A percentile compares a stretch with the other conserved stretches of the same genome.
These are phyloP conservation scores for Muntiacus muntjak DNA, from an alignment of 2,113 vertebrate species.

Conservation along the genomic window DNA sequence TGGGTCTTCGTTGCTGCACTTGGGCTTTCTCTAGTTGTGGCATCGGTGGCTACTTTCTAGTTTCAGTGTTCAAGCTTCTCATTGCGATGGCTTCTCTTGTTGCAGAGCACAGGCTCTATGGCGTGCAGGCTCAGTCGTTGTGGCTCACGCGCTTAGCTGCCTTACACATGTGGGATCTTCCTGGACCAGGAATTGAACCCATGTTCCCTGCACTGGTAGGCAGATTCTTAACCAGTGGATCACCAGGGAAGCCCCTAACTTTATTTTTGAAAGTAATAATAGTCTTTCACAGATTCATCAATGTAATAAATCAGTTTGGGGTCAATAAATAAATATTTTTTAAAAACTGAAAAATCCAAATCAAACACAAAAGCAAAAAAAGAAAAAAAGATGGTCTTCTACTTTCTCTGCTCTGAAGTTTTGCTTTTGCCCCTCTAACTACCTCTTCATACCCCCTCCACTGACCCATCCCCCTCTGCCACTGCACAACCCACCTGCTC, in stretches of 20 bases:
- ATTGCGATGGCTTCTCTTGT: background rate
- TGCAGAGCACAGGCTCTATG: background rate
- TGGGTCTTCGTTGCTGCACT: background rate
- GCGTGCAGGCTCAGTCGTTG: background rate
- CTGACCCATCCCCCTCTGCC: fast-evolving
- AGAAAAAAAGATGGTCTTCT: background rate
- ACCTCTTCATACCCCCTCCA: background rate
- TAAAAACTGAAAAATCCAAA: background rate
- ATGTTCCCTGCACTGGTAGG: background rate
- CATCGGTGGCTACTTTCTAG: background rate
- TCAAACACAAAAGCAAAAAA: background rate
- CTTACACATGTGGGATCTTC: background rate
- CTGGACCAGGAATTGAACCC: background rate
- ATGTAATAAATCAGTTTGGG: background rate
- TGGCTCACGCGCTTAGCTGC: background rate
- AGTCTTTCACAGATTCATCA: background rate
- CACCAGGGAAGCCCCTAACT: background rate
- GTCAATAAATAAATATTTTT: background rate
- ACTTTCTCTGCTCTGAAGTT: background rate
- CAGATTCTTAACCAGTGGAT: background rate
- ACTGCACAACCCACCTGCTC: background rate
- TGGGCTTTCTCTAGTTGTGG: background rate
- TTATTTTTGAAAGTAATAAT: background rate
- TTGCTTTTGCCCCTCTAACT: background rate
- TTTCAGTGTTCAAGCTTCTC: background rate